Base-by-base conservation (phyloP, 2,113 vertebrate genomes). In the Hippotragus niger region DNA sequence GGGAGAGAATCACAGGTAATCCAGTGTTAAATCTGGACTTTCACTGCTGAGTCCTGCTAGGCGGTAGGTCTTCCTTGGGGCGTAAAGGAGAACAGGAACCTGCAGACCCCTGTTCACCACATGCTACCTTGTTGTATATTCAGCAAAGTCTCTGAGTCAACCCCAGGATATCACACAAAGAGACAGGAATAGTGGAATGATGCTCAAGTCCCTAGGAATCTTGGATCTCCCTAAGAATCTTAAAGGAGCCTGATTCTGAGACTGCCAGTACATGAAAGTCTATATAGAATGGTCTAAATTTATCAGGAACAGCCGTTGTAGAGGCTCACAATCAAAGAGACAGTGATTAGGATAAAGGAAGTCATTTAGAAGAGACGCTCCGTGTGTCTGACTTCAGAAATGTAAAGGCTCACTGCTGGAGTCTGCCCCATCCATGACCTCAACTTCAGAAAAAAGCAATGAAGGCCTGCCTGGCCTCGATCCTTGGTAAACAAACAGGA, bases 201-300 rank as follows among this genome's bases (percentile, higher is more conserved):
- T 33, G 31, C 83, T 43, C 84, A 71, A 94, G 47, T 14, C n/a
- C 13, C 40, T 19, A 74, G 89, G 78, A 86, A 74, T 74, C 71
- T 43, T 40, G 71, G 57, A 45, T 71, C 53, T 47, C 92, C 64
- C 36, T 19, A 25, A 57, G n/a, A 62, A 62, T 55, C 76, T 50
- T 81, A 40, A 76, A 93, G 90, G 19, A 93, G 76, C 21, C 84
- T 96, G 19, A 43, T 40, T 96, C 36, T 80, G 88, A 97, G 86
- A 50, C 33, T 83, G 62, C 62, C 86, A 50, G 86, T 47, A 80
- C 62, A 58, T 40, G 25, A 60, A 80, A 83, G 62, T 57, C 92
- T 97, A 60, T 67, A 86, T 10, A 80, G 33, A 86, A 89, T 33
- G 50, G 94, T 57, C 76, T 95, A 93, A 88, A 93, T 89, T 87